These are phyloP conservation scores for Oxystoma pomonae DNA, from an alignment of 2,888 invertebrate genomes.

Conservation along the genomic window DNA sequence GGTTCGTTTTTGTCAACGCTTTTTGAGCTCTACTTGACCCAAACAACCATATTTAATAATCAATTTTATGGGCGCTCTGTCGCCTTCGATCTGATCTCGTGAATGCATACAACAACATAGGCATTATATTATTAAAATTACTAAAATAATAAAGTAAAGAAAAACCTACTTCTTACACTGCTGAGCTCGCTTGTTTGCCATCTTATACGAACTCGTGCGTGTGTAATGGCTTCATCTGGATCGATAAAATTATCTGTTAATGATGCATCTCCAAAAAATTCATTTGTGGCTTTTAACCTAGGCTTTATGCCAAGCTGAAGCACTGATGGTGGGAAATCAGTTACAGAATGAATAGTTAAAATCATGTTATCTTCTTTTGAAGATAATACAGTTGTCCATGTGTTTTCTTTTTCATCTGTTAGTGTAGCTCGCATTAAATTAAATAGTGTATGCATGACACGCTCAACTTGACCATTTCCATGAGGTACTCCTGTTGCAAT, in stretches of 20 bases:
- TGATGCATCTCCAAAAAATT: conserved; percentile 17
- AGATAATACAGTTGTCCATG: not conserved
- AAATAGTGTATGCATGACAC: conserved; percentile 21
- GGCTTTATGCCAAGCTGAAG: conserved; percentile 24
- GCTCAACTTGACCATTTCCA: conserved; percentile 21
- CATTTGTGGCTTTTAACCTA: conserved; percentile 20
- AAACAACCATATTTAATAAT: no score
- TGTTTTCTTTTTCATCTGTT: conserved; percentile 13
- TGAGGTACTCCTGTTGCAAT: conserved; percentile 23
- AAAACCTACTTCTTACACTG: no score
- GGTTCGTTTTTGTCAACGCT: no score
- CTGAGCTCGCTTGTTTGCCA: no score
- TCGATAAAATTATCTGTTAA: conserved; percentile 18
- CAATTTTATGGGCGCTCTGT: no score
- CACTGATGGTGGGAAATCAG: conserved; percentile 14
- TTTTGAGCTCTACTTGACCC: no score
- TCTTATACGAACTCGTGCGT: conserved; percentile 14
- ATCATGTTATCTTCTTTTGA: conserved; percentile 10
- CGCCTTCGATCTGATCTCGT: no score
- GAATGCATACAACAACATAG: no score
- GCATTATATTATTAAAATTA: no score
- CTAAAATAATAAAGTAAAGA: no score
- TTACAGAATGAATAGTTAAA: conserved; percentile 18
- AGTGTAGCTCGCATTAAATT: conserved; percentile 19
- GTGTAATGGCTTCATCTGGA: conserved; percentile 20